These are phyloP conservation scores for Melipona quadrifasciata DNA, from an alignment of 1,140 invertebrate species.

Conservation along the genomic window DNA sequence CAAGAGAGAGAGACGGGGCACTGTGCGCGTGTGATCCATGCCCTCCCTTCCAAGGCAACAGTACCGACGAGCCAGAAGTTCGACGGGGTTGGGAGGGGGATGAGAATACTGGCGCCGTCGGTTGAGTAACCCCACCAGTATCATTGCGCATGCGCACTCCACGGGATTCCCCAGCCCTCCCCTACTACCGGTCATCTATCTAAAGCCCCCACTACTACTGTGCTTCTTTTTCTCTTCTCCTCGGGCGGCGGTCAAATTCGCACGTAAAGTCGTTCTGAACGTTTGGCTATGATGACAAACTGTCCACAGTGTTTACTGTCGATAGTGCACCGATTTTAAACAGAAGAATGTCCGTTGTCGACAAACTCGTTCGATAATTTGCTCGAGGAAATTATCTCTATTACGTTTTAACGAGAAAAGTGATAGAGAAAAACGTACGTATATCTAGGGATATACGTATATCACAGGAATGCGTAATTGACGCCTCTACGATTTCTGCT, in stretches of 20 bases:
- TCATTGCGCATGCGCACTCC: constrained; percentile 65
- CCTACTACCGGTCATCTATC: constrained; percentile 45
- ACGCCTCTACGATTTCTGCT: neutral
- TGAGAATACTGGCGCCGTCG: constrained; percentile 68
- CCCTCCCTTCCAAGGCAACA: constrained; percentile 65
- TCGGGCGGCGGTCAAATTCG: constrained; percentile 57
- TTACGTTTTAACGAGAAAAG: neutral
- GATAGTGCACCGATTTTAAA: constrained; percentile 36
- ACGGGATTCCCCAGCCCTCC: constrained; percentile 55
- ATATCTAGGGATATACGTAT: neutral
- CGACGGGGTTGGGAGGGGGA: constrained; percentile 26
- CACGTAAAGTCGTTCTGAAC: constrained; percentile 59
- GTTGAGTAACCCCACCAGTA: constrained; percentile 58
- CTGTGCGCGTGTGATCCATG: constrained; percentile 59
- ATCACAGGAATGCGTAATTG: neutral
- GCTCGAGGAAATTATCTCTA: too few relatives aligned
- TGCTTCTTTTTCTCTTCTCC: constrained; percentile 21
- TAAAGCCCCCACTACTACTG: constrained; percentile 33
- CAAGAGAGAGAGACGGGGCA: constrained; percentile 36
- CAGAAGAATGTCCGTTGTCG: neutral
- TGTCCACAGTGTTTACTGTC: constrained; percentile 54
- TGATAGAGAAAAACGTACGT: neutral
- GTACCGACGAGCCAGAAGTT: constrained; percentile 53
- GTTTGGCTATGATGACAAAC: constrained; percentile 54
- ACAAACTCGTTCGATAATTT: neutral